phyloP scores from a whole-genome alignment of 1,140 invertebrate species.

The Drosophila guanche region DNA sequence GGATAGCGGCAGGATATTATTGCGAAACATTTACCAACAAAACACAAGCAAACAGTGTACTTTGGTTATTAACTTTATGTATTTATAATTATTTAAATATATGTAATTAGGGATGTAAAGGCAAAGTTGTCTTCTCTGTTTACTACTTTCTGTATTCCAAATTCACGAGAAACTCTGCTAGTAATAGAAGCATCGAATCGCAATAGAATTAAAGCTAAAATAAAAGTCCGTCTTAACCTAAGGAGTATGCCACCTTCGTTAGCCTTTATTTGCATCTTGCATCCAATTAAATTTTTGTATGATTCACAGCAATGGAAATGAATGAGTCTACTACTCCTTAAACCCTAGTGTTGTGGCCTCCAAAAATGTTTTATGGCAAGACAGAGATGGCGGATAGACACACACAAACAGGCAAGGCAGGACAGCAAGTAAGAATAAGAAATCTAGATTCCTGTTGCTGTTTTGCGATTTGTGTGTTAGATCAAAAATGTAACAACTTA shows the following conservation, averaged over 20 bases:
- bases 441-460: constrained; percentile 1
- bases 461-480: constrained; percentile 52
- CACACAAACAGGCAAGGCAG: constrained; percentile 1
- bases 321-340: constrained; percentile 15
- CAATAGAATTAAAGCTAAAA: no score
- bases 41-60: no score
- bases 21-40: no score
- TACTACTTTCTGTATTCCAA: no score
- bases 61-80: no score
- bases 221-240: background rate
- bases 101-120: no score
- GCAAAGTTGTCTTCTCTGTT: no score
- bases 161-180: no score
- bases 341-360: constrained; percentile 9
- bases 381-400: background rate
- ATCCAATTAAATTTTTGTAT: constrained; percentile 27
- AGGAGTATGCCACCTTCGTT: constrained; percentile 2
- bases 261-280: background rate
- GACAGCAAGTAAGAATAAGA: background rate
- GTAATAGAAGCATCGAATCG: no score
- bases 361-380: constrained; percentile 8
- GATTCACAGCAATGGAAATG: constrained; percentile 32
- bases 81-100: no score
- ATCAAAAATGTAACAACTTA: constrained; percentile 65
- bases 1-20: no score